Base-by-base conservation (phyloP, 2,797 vertebrate genomes). In the Alectoris magna region DNA sequence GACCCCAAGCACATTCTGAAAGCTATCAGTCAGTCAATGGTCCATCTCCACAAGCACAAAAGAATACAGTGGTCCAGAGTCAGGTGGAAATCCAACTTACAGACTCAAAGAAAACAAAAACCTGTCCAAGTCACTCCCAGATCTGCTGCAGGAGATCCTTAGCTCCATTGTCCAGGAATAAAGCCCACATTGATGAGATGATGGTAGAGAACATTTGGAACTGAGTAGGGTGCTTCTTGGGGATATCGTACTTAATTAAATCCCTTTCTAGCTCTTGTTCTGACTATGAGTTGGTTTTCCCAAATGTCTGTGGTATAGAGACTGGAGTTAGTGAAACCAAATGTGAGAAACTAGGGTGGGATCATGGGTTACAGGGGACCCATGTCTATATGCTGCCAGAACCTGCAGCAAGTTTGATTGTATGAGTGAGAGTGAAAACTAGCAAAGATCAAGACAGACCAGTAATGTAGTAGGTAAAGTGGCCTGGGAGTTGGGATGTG, bases 361-460 rank as follows among this genome's bases (percentile, higher is more conserved):
- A 49, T n/a, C 13, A 7, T 27, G 8, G 38, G 13, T 27, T n/a
- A 49, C 14, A 63, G 29, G 1, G 2, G 2, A 1, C 3, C 5
- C 1, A 0, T 36, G 6, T 27, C 15, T 55, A 13, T 68, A 9
- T 60, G 11, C 18, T 78, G 5, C 4, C n/a, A 64, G 26, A 21
- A 81, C 36, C 8, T n/a, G 14, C 15, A 83, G 17, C 14, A 36
- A 70, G 0, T 36, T 8, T 39, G 6, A 0, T 5, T 53, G 22
- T 44, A 43, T 63, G 38, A 74, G 38, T 46, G 11, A 59, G 34
- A 2, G 6, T 6, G 8, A 56, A 24, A 11, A 27, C 8, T 38
- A 34, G 2, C 41, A 38, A 81, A 84, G 39, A 31, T 46, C 9
- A 74, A 71, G 43, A 7, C 62, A 24, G 19, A 49, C 23, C n/a